Evolutionary conservation across 2,797 vertebrate genomes (phyloP).

Genomic region (Poecilia wingei): DNA sequence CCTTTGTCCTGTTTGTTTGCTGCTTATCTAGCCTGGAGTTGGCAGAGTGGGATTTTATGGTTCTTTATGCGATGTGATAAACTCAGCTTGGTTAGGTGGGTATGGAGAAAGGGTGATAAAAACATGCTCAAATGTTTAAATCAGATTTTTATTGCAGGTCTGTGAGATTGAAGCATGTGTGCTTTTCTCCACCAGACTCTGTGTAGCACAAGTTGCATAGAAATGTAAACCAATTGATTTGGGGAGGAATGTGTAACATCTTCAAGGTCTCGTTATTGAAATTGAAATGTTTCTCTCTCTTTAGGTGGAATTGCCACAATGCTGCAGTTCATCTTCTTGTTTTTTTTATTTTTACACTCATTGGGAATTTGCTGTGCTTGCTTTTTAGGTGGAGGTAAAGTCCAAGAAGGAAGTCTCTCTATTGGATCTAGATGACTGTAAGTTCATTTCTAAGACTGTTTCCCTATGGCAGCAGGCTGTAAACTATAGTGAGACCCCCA

Average conservation of each 20-base stretch:
- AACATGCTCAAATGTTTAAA: slow-evolving; percentile 46
- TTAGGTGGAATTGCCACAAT: not conserved
- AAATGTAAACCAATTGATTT: slow-evolving; percentile 21
- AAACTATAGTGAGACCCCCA: not conserved
- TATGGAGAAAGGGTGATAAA: slow-evolving; percentile 52
- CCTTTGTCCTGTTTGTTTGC: slow-evolving; percentile 12
- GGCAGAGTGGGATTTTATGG: slow-evolving; percentile 76
- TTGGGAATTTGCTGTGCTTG: slow-evolving; percentile 10
- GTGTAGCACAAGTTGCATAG: slow-evolving; percentile 27
- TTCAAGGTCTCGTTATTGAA: slow-evolving; percentile 16
- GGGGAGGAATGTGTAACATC: slow-evolving; percentile 21
- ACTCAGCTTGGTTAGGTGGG: slow-evolving; percentile 62
- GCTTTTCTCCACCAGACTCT: slow-evolving; percentile 2
- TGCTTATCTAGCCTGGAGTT: slow-evolving; percentile 55
- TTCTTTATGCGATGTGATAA: slow-evolving; percentile 66
- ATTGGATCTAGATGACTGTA: slow-evolving; percentile 94
- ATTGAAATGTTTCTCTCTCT: slow-evolving; percentile 27
- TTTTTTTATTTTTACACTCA: not conserved
- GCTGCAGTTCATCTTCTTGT: slow-evolving; percentile 3
- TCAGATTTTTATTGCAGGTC: slow-evolving; percentile 48
- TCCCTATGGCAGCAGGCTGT: not conserved
- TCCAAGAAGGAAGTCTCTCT: slow-evolving; percentile 85
- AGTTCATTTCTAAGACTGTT: slow-evolving; percentile 70
- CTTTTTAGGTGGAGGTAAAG: slow-evolving; percentile 73
- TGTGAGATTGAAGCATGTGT: slow-evolving; percentile 22